Evolutionary conservation across 2,888 invertebrate species (phyloP), one percentile per base, ranked within the genome.

Genomic region (Sinopyrophorus schimmeli): DNA sequence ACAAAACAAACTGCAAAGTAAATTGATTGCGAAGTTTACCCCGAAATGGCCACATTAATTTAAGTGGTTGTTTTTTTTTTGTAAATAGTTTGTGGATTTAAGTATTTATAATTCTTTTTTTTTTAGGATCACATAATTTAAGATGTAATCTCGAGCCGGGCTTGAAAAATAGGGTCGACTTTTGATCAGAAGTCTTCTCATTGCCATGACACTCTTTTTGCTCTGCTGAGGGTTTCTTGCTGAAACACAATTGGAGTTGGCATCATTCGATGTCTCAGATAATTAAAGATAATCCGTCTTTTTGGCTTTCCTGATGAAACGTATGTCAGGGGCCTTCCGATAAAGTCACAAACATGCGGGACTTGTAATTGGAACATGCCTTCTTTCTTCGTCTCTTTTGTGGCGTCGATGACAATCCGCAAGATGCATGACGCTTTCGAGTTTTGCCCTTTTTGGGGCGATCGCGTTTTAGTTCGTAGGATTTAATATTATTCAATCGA

Each of bases 261-360:
- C 65, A 60, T 63, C 64, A 63, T 65, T 62, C 63, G 67, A 66
- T 63, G 68, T 68, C 68, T 63, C 58, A 64, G 70, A 68, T 70
- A 70, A 70, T 70, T 70, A 69, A 69, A 69, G 69, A 68, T 69
- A 69, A 69, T 70, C 68, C 68, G 65, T 70, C 69, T 70, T 67
- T 62, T 61, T 61, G 57, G 59, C 62, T 57, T 57, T 58, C 58
- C 60, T 64, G 67, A 69, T 67, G 65, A 66, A 65, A 66, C 65
- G 61, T 61, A 61, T 63, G 65, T 65, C 67, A 63, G 61, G 57
- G 63, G 57, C 58, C 48, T n/a, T n/a, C 59, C 57, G 65, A 66
- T 67, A 67, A 67, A 67, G 64, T 66, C 65, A 61, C 63, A 62
- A 62, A 64, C 64, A 67, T 66, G 65, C 63, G 64, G 67, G 65